These are phyloP conservation scores for Pachycephala philippinensis DNA, from an alignment of 2,113 vertebrate species.

Conservation along the genomic window DNA sequence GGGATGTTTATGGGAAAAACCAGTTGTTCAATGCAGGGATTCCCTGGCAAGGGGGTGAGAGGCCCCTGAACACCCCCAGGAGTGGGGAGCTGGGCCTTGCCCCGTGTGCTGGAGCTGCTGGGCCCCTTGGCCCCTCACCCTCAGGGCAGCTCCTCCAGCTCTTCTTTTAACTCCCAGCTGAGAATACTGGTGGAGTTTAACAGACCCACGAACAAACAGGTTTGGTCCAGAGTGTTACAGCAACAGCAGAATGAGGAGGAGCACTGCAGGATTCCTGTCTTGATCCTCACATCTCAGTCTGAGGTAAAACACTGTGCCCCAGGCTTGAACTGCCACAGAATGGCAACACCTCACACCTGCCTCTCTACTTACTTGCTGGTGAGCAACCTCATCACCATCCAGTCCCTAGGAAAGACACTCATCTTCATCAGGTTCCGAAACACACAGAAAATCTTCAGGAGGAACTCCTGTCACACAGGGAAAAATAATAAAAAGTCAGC, in stretches of 20 bases:
- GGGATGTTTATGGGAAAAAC: background rate
- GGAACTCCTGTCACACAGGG: slow-evolving; percentile 81
- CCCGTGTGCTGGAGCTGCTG: background rate
- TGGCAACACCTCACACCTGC: background rate
- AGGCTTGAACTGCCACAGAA: background rate
- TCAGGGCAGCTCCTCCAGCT: background rate
- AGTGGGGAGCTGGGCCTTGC: background rate
- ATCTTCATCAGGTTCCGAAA: slow-evolving; percentile 98
- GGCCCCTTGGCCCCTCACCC: background rate
- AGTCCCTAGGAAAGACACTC: slow-evolving; percentile 95
- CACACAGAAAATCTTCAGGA: slow-evolving; percentile 95
- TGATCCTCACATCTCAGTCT: background rate
- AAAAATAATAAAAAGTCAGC: background rate
- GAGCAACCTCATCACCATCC: slow-evolving; percentile 96
- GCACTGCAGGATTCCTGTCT: background rate
- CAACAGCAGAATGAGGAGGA: background rate
- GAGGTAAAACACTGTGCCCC: background rate
- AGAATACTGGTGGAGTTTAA: background rate
- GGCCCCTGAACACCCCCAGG: background rate
- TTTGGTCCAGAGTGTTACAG: background rate
- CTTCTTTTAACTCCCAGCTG: background rate
- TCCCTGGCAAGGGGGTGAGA: background rate
- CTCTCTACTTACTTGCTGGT: slow-evolving; percentile 90
- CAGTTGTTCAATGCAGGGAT: background rate
- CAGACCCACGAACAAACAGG: background rate